Conservation (phyloP, 2,888 invertebrate genomes). For the Mesoligia furuncula region DNA sequence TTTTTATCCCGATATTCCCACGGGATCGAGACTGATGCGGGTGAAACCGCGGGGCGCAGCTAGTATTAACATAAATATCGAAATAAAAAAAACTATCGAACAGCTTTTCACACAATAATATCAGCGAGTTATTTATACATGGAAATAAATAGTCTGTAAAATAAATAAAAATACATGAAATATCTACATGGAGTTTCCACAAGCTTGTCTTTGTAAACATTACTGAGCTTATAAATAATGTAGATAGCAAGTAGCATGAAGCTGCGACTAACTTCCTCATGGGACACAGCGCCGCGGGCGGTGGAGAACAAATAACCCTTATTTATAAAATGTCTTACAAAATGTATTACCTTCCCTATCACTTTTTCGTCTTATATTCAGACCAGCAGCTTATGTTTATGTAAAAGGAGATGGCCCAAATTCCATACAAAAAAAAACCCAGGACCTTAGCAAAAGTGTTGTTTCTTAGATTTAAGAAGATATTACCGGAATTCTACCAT, state of each 20-base stretch:
- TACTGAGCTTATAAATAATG: conserved; percentile 1
- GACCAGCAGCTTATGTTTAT: not conserved
- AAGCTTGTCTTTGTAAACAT: not conserved
- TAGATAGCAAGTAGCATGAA: not conserved
- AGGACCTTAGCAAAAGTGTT: too few species aligned
- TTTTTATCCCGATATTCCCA: too few species aligned
- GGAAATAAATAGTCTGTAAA: conserved; percentile 35
- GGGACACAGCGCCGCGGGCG: not conserved
- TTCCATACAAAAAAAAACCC: too few species aligned
- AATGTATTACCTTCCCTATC: not conserved
- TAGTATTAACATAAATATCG: not conserved
- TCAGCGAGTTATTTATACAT: conserved; percentile 35
- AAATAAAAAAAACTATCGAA: conserved; percentile 18
- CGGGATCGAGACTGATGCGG: too few species aligned
- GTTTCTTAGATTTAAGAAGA: too few species aligned
- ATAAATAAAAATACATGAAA: conserved; percentile 37
- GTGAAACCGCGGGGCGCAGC: too few species aligned
- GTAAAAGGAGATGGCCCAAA: too few species aligned
- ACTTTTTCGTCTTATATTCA: not conserved
- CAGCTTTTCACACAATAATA: conserved; percentile 25
- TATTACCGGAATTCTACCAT: not conserved
- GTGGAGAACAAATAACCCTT: not conserved
- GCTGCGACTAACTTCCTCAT: not conserved
- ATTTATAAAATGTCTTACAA: not conserved
- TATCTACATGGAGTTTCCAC: not conserved